These are phyloP conservation scores for Ormyrus pomaceus DNA, from an alignment of 2,888 invertebrate genomes.

Conservation along the genomic window DNA sequence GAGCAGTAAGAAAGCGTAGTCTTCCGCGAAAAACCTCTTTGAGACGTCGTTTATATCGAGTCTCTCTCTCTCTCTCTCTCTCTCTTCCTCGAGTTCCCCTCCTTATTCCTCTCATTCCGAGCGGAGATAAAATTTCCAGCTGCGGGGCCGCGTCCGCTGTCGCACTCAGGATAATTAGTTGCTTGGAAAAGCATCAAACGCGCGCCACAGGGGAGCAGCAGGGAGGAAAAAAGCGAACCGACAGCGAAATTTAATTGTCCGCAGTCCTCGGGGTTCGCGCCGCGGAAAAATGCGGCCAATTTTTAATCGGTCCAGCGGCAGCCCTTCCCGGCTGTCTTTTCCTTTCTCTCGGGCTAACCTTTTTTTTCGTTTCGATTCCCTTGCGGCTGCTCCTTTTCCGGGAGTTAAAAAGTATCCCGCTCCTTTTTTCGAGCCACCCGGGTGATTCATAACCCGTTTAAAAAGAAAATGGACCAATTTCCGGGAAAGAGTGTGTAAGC, in stretches of 20 bases:
- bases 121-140: conserved; percentile 41
- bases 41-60: conserved; percentile 19
- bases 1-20: neutral
- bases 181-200: conserved; percentile 50
- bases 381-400: conserved; percentile 21
- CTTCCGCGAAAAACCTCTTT: conserved; percentile 15
- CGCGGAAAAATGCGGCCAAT: conserved; percentile 37
- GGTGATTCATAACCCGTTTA: conserved; percentile 41
- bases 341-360: neutral
- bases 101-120: conserved; percentile 16
- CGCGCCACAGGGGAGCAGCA: neutral
- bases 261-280: conserved; percentile 3
- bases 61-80: neutral
- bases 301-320: conserved; percentile 39
- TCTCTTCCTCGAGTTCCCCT: neutral
- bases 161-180: conserved; percentile 56
- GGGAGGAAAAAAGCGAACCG: neutral
- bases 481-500: conserved; percentile 7
- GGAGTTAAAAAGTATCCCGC: neutral
- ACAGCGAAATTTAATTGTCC: conserved; percentile 41
- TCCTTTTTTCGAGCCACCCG: conserved; percentile 24
- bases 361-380: neutral
- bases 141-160: conserved; percentile 16
- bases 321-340: neutral
- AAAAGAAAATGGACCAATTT: conserved; percentile 40